Percentiles rank a stretch among this genome's conserved stretches.
These are phyloP conservation scores for Chironex yamaguchii DNA, from an alignment of 30 jellyfish, hydroid and myxozoan genomes.

Conservation along the genomic window DNA sequence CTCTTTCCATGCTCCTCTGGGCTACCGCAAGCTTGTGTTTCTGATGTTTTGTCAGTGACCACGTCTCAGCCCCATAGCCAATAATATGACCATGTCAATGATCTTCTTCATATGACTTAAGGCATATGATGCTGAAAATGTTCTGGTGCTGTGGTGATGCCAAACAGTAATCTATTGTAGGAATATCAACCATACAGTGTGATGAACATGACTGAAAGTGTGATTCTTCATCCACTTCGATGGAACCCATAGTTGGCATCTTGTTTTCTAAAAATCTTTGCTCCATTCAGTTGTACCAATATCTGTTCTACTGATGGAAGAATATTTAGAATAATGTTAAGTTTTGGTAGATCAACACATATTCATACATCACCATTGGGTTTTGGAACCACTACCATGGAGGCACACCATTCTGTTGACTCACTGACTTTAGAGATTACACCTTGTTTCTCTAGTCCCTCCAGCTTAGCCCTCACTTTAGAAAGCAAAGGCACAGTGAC, in stretches of 20 bases:
- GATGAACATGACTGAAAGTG: too few relatives aligned
- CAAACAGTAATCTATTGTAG: too few relatives aligned
- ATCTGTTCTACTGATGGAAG: slow-evolving; percentile 34
- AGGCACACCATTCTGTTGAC: slow-evolving; percentile 34
- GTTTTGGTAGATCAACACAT: slow-evolving; percentile 4
- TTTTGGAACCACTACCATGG: slow-evolving; percentile 34
- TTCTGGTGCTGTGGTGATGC: too few relatives aligned
- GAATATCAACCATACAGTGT: too few relatives aligned
- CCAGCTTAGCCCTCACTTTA: slow-evolving; percentile 37
- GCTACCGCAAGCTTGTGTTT: too few relatives aligned
- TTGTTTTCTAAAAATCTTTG: slow-evolving; percentile 44
- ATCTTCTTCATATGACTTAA: too few relatives aligned
- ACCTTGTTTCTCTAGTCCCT: slow-evolving; percentile 25
- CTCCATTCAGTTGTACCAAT: slow-evolving; percentile 37
- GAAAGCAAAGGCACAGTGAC: slow-evolving; percentile 25
- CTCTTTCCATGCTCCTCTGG: too few relatives aligned
- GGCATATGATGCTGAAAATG: too few relatives aligned
- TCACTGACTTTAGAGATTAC: slow-evolving; percentile 24
- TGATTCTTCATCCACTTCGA: slow-evolving; percentile 7
- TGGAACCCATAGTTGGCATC: slow-evolving; percentile 49
- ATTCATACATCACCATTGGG: slow-evolving; percentile 28
- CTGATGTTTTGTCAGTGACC: too few relatives aligned
- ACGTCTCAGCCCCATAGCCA: too few relatives aligned
- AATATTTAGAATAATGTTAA: neutral
- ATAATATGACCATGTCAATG: too few relatives aligned